Base-by-base conservation (phyloP, 2,797 vertebrate species). In the Myotis daubentonii region DNA sequence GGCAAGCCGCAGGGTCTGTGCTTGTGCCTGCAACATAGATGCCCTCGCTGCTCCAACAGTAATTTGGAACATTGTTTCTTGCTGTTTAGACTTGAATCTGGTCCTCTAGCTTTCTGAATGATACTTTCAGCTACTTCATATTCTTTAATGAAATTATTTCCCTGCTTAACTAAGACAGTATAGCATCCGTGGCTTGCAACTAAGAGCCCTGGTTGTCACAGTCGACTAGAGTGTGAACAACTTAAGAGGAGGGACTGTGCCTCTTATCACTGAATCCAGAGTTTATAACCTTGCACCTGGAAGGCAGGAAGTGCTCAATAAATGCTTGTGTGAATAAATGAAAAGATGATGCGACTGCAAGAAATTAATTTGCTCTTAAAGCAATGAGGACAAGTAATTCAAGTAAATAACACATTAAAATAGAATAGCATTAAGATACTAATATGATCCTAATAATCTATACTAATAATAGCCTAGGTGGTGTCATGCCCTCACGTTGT, bases 331-430 rank as follows among this genome's bases (percentile, higher is more conserved):
- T 66, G 71, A 89, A 66, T 30, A 78, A 87, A 49, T 78, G 70
- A 66, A 87, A 41, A 66, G n/a, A 70, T 53, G 47, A 68, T 78
- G 17, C 33, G 53, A 60, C 19, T 20, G 2, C 8, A 2, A 55
- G 62, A 65, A 89, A 71, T 44, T 51, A 23, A 66, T 76, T 66
- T 66, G 22, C 30, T 30, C 15, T 49, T 28, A 65, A 89, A 89
- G 68, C 22, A 65, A 53, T 60, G 38, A 81, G 60, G 71, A 6
- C 36, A 92, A 65, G 19, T 83, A 66, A 92, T 72, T 82, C 82
- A 86, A 78, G 60, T 60, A 76, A 89, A 53, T n/a, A 94, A 62
- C 13, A 71, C 4, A 79, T 94, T 88, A 90, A 41, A 82, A 51
- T 74, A 28, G 38, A 90, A 47, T 38, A 94, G 10, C 49, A 87